phyloP scores from a whole-genome alignment of 2,113 vertebrate species.

The Neogale vison region DNA sequence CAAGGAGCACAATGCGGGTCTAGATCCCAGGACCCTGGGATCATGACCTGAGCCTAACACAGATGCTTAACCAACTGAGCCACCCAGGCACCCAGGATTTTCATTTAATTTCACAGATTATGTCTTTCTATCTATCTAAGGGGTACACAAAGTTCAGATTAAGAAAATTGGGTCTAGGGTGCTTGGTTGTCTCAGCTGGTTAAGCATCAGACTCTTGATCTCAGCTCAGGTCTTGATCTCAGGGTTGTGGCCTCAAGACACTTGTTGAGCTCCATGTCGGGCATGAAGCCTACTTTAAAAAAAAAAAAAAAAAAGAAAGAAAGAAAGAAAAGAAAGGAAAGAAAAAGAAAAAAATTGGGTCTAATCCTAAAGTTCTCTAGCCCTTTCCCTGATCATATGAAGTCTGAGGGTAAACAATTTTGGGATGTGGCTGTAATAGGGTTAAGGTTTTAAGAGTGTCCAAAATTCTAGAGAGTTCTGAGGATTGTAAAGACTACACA shows the following conservation, averaged over 20 bases:
- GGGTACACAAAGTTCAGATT: not conserved
- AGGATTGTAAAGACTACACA: not conserved
- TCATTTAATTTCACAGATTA: not conserved
- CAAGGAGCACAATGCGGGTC: too few relatives aligned
- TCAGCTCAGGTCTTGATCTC: not conserved
- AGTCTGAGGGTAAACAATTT: not conserved
- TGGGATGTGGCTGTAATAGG: not conserved
- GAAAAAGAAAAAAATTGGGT: not conserved
- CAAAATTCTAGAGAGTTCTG: not conserved
- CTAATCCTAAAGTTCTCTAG: not conserved
- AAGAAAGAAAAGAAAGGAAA: not conserved
- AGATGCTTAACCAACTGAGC: too few relatives aligned
- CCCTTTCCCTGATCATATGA: not conserved
- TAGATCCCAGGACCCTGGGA: too few relatives aligned
- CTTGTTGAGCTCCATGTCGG: not conserved
- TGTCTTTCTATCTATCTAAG: not conserved
- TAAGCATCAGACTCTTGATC: not conserved
- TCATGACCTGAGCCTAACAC: too few relatives aligned
- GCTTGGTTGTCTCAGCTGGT: not conserved
- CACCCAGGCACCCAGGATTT: not conserved
- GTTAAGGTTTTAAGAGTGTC: not conserved
- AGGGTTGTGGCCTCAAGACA: not conserved
- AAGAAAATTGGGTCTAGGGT: not conserved
- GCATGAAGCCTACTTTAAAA: not conserved
- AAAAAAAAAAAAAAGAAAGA: not conserved